Evolutionary conservation across 2,113 vertebrate species (phyloP), one percentile per base, ranked within the genome.

Genomic region (Uropsilus gracilis): DNA sequence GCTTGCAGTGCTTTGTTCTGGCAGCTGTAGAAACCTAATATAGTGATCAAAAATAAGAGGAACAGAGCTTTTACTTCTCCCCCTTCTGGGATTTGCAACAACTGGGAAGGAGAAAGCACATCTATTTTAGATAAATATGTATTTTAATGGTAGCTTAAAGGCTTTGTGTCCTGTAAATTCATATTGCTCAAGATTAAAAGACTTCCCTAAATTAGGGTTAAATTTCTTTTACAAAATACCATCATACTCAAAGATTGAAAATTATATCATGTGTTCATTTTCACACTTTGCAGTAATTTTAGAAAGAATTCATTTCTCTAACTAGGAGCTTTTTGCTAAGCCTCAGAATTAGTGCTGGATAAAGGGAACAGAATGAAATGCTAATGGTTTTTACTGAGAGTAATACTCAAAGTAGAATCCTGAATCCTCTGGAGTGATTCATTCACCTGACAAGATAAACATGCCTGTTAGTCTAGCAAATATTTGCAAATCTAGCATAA

Each of bases 401-500:
- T 14, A 81, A 76, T 16, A 37, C 22, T 2, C 8, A 1, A 50
- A 0, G 63, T 2, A 8, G 22, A 55, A 86, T 83, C 89, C 50
- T 83, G 22, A 55, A 86, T 83, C 89, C 50, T 83, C 46, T 63
- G 63, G 37, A 76, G 39, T 6, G 0, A 17, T 82, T 82, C 3
- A 37, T 96, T 89, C 81, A 20, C 63, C 85, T 1, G 50, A 63
- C 81, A 37, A 22, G 53, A 20, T 7, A 28, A 73, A 69, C 16
- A 3, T 71, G 59, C 8, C 5, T 55, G 42, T 88, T 59, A 76
- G 46, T 91, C 61, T 64, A 50, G n/a, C 46, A 73, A 82, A 46
- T 78, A 6, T 84, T 92, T 87, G 73, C 34, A 63, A 30, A 32
- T 78, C 90, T 57, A 96, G 50, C 37, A 92, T 86, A 76, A 77